Evolutionary conservation across 2,888 invertebrate genomes (phyloP).

Genomic region (Agelastica alni): DNA sequence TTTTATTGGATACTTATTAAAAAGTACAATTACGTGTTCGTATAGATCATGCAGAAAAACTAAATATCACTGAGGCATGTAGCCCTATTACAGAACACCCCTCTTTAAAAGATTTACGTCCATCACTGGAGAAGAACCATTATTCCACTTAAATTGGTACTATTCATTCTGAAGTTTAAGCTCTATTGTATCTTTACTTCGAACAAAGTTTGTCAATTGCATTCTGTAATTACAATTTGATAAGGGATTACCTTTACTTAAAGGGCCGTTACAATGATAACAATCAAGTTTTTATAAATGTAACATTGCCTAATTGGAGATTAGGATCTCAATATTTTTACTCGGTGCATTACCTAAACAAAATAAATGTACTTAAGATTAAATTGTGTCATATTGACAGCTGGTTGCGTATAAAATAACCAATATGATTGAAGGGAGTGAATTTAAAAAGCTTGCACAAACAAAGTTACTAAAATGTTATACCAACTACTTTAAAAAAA

Average conservation of each 20-base stretch:
- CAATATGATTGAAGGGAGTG: too few species aligned
- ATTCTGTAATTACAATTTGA: slow-evolving; percentile 30
- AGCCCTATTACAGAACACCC: not conserved
- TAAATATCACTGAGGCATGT: too few species aligned
- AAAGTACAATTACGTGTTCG: too few species aligned
- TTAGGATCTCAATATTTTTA: slow-evolving; percentile 7
- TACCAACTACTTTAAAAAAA: too few species aligned
- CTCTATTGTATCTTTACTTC: slow-evolving; percentile 16
- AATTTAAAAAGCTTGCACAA: too few species aligned
- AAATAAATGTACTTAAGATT: too few species aligned
- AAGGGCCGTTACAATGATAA: slow-evolving; percentile 13
- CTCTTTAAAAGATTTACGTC: too few species aligned
- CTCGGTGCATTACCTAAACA: slow-evolving; percentile 2
- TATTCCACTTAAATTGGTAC: slow-evolving; percentile 28
- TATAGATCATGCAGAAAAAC: too few species aligned
- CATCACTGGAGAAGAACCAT: slow-evolving; percentile 15
- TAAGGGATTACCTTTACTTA: slow-evolving; percentile 23
- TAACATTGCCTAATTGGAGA: slow-evolving; percentile 17
- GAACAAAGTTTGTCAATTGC: slow-evolving; percentile 31
- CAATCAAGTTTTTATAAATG: slow-evolving; percentile 2
- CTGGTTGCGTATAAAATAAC: too few species aligned
- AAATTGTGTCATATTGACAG: too few species aligned
- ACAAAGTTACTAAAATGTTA: too few species aligned
- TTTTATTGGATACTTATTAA: too few species aligned
- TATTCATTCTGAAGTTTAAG: slow-evolving; percentile 22